Conservation (phyloP, 2,888 invertebrate genomes). For the Epistrophe grossulariae region DNA sequence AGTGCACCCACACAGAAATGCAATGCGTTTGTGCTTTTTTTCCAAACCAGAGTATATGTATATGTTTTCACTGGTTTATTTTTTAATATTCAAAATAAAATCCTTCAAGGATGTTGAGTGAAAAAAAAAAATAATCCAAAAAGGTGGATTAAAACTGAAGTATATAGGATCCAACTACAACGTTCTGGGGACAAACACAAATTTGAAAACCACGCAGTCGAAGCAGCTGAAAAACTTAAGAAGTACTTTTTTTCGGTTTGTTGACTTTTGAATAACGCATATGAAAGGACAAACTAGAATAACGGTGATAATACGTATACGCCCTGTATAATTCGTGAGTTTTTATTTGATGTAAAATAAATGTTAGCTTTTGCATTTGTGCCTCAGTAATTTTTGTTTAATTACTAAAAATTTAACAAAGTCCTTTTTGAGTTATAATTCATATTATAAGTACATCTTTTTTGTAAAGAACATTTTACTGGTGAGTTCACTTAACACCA, state of each 20-base stretch:
- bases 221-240: constrained; percentile 27
- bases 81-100: constrained; percentile 42
- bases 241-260: constrained; percentile 68
- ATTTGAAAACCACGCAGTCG: constrained; percentile 35
- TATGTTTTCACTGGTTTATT: constrained; percentile 10
- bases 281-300: constrained; percentile 49
- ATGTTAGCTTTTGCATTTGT: not conserved
- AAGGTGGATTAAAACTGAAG: not conserved
- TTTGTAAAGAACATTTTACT: not conserved
- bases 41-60: too few species aligned
- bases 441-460: not conserved
- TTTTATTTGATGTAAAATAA: not conserved
- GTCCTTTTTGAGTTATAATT: not conserved
- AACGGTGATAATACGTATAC: constrained; percentile 14
- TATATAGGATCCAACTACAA: not conserved
- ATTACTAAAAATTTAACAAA: not conserved
- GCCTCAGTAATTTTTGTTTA: not conserved
- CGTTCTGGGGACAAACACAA: constrained; percentile 34
- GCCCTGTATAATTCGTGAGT: not conserved
- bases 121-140: constrained; percentile 13
- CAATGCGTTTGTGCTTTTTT: constrained; percentile 43
- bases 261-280: constrained; percentile 63
- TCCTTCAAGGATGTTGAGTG: constrained; percentile 64
- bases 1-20: constrained; percentile 66
- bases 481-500: not conserved